Evolutionary conservation across 30 jellyfish, hydroid and myxozoan genomes (phyloP).

Genomic region (Chrysaora quinquecirrha): DNA sequence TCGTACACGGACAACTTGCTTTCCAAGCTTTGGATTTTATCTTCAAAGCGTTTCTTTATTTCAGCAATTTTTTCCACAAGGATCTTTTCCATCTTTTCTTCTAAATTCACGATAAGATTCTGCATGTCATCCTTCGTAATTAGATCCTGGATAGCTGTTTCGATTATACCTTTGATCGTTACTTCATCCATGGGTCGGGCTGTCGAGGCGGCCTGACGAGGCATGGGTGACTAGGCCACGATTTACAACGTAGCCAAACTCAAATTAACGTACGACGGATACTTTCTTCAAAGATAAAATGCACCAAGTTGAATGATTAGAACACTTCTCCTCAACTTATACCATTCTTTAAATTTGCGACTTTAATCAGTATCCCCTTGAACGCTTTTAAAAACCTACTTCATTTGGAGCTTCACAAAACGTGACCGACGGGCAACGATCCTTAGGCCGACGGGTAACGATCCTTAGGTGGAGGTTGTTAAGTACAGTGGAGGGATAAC

Average conservation of each 20-base stretch:
- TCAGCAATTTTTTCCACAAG: not conserved
- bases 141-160: not conserved
- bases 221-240: not conserved
- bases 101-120: not conserved
- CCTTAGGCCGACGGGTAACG: no score
- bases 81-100: no score
- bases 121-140: not conserved
- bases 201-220: not conserved
- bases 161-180: not conserved
- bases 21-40: slow-evolving; percentile 31
- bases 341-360: not conserved
- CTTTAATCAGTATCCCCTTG: not conserved
- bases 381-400: not conserved
- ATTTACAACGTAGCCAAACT: not conserved
- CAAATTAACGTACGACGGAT: not conserved
- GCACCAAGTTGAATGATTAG: not conserved
- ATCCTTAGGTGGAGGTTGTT: no score
- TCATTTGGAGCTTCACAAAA: not conserved
- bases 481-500: no score
- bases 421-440: no score
- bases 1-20: slow-evolving; percentile 37
- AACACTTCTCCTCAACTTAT: not conserved
- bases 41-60: not conserved
- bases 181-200: not conserved
- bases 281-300: not conserved